Percentiles rank a stretch among this genome's conserved stretches.
Conservation (phyloP, 2,888 invertebrate genomes). For the Idaea biselata region DNA sequence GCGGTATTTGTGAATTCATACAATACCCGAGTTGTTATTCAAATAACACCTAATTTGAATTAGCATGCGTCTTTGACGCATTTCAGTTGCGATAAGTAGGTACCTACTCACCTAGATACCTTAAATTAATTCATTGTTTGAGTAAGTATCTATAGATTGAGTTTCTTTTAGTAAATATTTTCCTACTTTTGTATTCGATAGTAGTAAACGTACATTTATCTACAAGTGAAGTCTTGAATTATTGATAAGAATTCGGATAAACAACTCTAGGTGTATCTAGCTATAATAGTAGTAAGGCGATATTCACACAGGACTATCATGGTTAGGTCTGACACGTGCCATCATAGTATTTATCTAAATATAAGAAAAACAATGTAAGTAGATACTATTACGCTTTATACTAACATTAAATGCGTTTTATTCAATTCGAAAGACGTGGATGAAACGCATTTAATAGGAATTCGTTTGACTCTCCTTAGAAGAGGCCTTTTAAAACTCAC, state of each 20-base stretch:
- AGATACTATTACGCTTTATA: too few species aligned
- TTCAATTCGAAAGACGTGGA: too few species aligned
- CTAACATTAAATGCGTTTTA: too few species aligned
- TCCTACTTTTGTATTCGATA: constrained; percentile 11
- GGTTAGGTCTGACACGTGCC: neutral
- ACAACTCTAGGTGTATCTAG: neutral
- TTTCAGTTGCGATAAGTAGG: constrained; percentile 21
- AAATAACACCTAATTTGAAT: constrained; percentile 40
- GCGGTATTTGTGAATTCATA: too few species aligned
- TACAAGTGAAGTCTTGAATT: neutral
- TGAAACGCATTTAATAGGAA: too few species aligned
- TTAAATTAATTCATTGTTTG: neutral
- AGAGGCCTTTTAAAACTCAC: too few species aligned
- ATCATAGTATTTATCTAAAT: neutral
- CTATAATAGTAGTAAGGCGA: neutral
- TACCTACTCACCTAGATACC: too few species aligned
- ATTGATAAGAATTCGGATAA: neutral
- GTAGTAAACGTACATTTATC: neutral
- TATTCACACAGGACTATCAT: neutral
- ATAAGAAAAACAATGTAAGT: neutral
- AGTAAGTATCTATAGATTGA: neutral
- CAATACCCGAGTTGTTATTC: constrained; percentile 37
- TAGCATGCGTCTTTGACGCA: constrained; percentile 39
- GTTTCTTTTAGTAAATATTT: neutral
- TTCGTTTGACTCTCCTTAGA: too few species aligned